A percentile compares a stretch with the other conserved stretches of the same genome.
Evolutionary conservation across 2,113 vertebrate genomes (phyloP).

Genomic region (Taxidea taxus): DNA sequence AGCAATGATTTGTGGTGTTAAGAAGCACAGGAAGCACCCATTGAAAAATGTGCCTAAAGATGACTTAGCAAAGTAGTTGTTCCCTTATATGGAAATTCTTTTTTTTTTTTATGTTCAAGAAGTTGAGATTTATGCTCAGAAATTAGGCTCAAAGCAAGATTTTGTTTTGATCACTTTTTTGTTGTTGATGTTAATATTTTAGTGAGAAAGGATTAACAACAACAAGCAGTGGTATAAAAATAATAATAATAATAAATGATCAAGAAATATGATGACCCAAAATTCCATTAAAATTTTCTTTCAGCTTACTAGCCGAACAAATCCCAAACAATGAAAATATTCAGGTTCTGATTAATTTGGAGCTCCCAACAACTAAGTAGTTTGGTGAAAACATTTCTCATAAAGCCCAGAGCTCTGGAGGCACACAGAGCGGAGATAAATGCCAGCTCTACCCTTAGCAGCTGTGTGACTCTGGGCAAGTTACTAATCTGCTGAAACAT

Average conservation of each 20-base stretch:
- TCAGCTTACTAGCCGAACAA: conserved; percentile 56
- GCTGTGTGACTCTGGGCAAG: not conserved
- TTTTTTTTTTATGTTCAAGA: conserved; percentile 29
- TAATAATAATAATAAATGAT: conserved; percentile 34
- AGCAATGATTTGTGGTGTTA: conserved; percentile 41
- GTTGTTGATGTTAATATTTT: not conserved
- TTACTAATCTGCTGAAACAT: not conserved
- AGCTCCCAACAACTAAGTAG: not conserved
- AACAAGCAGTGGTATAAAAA: conserved; percentile 51
- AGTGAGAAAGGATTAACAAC: conserved; percentile 45
- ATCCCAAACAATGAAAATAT: conserved; percentile 58
- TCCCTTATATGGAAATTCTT: conserved; percentile 34
- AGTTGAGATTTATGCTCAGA: conserved; percentile 41
- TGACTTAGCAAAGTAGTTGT: conserved; percentile 22
- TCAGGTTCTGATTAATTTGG: conserved; percentile 55
- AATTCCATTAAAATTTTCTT: conserved; percentile 66
- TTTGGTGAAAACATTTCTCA: conserved; percentile 39
- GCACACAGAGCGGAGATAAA: not conserved
- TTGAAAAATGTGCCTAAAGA: conserved; percentile 24
- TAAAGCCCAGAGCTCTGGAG: not conserved
- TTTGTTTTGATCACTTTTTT: conserved; percentile 35
- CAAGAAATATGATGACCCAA: conserved; percentile 21
- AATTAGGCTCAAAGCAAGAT: conserved; percentile 22
- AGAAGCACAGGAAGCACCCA: conserved; percentile 5
- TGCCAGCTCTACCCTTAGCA: not conserved